These are phyloP conservation scores for Sphyrna mokarran DNA, from an alignment of 2,113 vertebrate genomes.

Conservation along the genomic window DNA sequence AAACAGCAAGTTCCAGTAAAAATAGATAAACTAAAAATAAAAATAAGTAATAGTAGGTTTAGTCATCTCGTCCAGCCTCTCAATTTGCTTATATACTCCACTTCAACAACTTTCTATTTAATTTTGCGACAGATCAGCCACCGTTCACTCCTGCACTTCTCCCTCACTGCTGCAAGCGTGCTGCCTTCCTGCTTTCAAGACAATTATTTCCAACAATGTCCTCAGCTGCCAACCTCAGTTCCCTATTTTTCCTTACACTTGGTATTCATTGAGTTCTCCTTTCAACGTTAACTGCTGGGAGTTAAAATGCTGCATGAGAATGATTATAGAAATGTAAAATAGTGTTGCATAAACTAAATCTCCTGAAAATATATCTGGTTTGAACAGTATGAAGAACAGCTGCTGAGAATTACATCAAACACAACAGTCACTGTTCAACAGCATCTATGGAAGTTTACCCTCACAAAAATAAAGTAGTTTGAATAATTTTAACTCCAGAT, in stretches of 20 bases:
- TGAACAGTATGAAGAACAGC: background rate
- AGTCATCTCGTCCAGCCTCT: background rate
- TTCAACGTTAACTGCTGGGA: background rate
- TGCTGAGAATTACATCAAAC: background rate
- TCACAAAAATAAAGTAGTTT: background rate
- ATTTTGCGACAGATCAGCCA: background rate
- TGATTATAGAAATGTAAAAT: background rate
- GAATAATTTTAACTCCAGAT: background rate
- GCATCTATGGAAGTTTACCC: background rate
- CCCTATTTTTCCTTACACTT: background rate
- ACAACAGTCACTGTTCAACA: background rate
- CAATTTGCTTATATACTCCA: background rate
- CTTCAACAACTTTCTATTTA: background rate
- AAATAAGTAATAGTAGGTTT: background rate
- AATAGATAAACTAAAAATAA: background rate
- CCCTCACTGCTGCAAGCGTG: background rate
- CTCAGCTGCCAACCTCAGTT: background rate
- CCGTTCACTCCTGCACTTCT: background rate
- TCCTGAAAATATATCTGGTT: background rate
- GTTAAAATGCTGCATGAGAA: background rate
- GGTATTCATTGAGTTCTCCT: background rate
- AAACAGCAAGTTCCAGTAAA: background rate
- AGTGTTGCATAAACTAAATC: background rate
- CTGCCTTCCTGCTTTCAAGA: background rate
- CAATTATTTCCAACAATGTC: background rate